Base-by-base conservation (phyloP, 2,888 invertebrate genomes). In the Cryptus viduatorius region DNA sequence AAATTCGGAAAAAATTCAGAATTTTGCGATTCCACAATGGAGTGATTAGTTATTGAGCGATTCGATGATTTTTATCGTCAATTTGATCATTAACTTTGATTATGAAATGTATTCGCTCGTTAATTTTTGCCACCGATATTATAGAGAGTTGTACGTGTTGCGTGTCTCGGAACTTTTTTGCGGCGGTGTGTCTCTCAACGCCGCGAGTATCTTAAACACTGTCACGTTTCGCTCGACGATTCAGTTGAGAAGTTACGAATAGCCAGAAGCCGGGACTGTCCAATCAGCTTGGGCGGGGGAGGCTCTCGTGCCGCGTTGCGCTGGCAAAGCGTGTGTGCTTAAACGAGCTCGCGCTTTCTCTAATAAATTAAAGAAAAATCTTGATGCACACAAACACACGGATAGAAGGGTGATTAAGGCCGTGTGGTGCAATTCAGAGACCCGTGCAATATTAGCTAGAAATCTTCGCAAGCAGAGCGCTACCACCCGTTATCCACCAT, bases 391-490 rank as follows among this genome's bases (percentile, higher is more conserved):
- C 67, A 59, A 65, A 42, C 65, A 53, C 24, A 42, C 24, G 37
- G 5, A 44, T 16, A 46, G 24, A 56, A 48, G 50, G 31, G 73
- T 83, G 85, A 87, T 87, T 86, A 85, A 87, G 82, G 79, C 86
- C 83, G 86, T 37, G 81, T 37, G 81, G 79, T 82, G 76, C 48
- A n/a, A 87, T 83, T 87, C 85, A 86, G 16, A 86, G 77, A 78
- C 56, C 72, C 86, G 81, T 86, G 81, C 75, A 72, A 82, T 84
- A 82, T 82, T 76, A 82, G 73, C 80, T 87, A 84, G 87, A 86
- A 87, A 87, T 86, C 81, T 79, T 85, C 19, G 73, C 85, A 85
- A 86, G 85, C 86, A 85, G 85, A 84, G 82, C 87, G 87, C 81
- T 81, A 85, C 85, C 79, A 78, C 85, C 44, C 61, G 59, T 85